Conservation (phyloP, 2,113 vertebrate genomes). For the Synodontis membranacea region DNA sequence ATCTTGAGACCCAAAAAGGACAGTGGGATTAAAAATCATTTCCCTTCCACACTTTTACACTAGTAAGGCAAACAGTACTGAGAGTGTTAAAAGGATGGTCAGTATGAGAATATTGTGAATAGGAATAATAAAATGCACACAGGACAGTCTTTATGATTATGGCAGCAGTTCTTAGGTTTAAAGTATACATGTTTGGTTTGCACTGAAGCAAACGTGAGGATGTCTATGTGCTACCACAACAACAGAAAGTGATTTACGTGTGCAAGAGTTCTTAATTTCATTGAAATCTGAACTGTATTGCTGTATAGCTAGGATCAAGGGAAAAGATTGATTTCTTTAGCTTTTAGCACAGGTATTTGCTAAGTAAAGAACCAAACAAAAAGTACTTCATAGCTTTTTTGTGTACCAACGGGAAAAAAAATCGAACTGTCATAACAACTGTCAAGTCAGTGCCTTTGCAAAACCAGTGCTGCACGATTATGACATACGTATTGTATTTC, state of each 20-base stretch:
- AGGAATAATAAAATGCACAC: neutral
- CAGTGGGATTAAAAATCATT: neutral
- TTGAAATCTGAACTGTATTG: neutral
- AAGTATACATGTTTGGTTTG: neutral
- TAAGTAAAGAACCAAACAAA: neutral
- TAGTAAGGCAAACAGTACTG: neutral
- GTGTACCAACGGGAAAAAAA: neutral
- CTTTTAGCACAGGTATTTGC: neutral
- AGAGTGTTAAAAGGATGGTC: neutral
- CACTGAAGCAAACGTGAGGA: neutral
- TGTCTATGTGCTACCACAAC: neutral
- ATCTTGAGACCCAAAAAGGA: neutral
- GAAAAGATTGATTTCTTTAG: neutral
- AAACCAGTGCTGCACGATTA: neutral
- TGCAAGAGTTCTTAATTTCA: neutral
- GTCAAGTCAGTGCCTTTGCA: neutral
- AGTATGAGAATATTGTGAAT: neutral
- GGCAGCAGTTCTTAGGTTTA: conserved; percentile 1
- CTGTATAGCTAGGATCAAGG: neutral
- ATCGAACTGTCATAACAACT: neutral
- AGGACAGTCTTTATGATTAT: neutral
- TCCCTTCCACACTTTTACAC: neutral
- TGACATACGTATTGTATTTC: neutral
- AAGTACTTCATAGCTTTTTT: neutral
- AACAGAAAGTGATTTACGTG: neutral